A percentile compares a stretch with the other conserved stretches of the same genome.
These are phyloP conservation scores for Drosophila elegans DNA, from an alignment of 1,140 invertebrate genomes.

Conservation along the genomic window DNA sequence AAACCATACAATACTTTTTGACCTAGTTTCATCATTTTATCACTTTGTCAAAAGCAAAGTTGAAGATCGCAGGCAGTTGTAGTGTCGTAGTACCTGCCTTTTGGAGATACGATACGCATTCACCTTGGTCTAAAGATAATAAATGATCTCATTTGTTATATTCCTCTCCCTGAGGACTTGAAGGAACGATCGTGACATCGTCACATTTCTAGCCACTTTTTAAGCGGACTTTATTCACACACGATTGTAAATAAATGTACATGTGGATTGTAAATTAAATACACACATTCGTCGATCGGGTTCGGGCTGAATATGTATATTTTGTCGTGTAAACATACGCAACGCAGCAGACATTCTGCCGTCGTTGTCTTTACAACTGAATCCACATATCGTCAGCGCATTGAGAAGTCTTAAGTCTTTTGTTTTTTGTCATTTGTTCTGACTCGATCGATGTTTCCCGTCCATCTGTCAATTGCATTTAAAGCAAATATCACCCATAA, in stretches of 20 bases:
- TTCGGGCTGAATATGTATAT: conserved; percentile 2
- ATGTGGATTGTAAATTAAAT: conserved; percentile 75
- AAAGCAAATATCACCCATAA: conserved; percentile 66
- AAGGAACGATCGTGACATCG: conserved; percentile 36
- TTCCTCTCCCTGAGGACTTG: conserved; percentile 43
- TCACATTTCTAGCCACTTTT: conserved; percentile 27
- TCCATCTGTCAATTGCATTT: conserved; percentile 74
- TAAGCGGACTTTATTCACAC: conserved; percentile 52
- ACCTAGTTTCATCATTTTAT: conserved; percentile 62
- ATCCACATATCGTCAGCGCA: conserved; percentile 61
- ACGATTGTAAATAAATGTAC: conserved; percentile 64
- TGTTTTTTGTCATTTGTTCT: conserved; percentile 46
- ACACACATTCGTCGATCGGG: conserved; percentile 60
- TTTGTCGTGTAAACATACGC: conserved; percentile 46
- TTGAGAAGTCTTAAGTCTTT: conserved; percentile 33
- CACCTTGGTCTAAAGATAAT: conserved; percentile 33
- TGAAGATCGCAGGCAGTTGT: conserved; percentile 16
- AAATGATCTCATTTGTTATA: conserved; percentile 40
- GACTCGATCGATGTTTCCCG: conserved; percentile 62
- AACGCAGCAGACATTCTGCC: conserved; percentile 66
- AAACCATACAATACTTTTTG: conserved; percentile 28
- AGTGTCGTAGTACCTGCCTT: conserved; percentile 15
- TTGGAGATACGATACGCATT: conserved; percentile 28
- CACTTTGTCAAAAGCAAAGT: conserved; percentile 33
- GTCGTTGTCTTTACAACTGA: conserved; percentile 70